Evolutionary conservation across 1,140 invertebrate genomes (phyloP).

Genomic region (Hycleus phaleratus): DNA sequence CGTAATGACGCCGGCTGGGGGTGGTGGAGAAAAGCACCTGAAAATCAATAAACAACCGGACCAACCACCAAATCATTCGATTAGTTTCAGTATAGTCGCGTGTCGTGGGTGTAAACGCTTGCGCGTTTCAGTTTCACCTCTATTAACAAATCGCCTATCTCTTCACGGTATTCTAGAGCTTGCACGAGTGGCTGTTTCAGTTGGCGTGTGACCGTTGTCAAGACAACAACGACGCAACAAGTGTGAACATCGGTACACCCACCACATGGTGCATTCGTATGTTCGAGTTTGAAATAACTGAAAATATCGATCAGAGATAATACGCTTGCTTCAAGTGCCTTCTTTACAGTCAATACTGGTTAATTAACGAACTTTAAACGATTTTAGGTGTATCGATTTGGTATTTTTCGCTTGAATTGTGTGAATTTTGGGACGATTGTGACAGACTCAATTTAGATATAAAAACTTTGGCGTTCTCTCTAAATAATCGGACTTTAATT

Average conservation of each 20-base stretch:
- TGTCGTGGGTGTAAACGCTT: conserved; percentile 34
- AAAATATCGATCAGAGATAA: neutral
- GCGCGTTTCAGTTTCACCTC: conserved; percentile 23
- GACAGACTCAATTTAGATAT: no score
- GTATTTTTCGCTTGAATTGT: neutral
- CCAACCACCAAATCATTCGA: conserved; percentile 24
- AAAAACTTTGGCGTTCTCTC: no score
- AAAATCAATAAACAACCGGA: conserved; percentile 22
- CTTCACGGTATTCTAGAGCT: conserved; percentile 16
- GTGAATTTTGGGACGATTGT: no score
- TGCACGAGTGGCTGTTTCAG: conserved; percentile 20
- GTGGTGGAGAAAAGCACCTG: neutral
- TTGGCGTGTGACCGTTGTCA: conserved; percentile 35
- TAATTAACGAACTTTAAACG: neutral
- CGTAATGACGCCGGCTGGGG: no score
- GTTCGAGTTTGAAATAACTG: neutral
- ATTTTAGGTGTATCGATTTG: neutral
- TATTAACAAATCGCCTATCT: conserved; percentile 22
- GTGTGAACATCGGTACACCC: conserved; percentile 22
- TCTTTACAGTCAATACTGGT: neutral
- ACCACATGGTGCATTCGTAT: conserved; percentile 26
- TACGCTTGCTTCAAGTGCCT: conserved; percentile 9
- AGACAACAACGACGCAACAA: conserved; percentile 29
- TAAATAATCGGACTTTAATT: no score
- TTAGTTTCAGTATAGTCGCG: conserved; percentile 29